Base-by-base conservation (phyloP, 2,888 invertebrate species). In the Chromoteleia sp. region DNA sequence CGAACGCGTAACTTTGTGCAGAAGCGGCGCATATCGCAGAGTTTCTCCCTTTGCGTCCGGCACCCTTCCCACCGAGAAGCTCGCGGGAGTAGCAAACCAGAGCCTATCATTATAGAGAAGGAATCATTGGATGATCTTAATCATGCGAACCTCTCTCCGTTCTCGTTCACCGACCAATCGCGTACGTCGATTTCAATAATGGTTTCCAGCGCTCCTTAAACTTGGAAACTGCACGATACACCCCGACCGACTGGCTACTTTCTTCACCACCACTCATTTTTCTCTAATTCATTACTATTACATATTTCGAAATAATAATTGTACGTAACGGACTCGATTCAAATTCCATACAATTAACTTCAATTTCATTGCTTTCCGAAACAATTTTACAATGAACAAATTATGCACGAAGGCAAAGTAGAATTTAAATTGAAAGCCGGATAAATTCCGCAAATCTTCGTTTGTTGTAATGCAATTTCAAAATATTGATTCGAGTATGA, bases 51-150 rank as follows among this genome's bases (percentile, higher is more conserved):
- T 78, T 70, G 67, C 77, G 68, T 33, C 74, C 59, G 48, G 56
- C 74, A 58, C 67, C 65, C 77, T 71, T 78, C 45, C 71, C 71
- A 78, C 71, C 58, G 65, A 36, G 74, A 59, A 63, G 58, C 83
- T 83, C 83, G 83, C 83, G 85, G 84, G 85, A 85, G 86, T 84
- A 86, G 84, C 86, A 76, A 83, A 56, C 77, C 83, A 83, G 85
- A 86, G 88, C 88, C 91, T 90, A 90, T 91, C 91, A 91, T 91
- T 91, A 91, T 90, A 91, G 90, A 91, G 91, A 91, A 91, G 90
- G 89, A 91, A 91, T 91, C 91, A 91, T 91, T 91, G 91, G 91
- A 91, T 91, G 91, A 90, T 91, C 91, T 91, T 91, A 91, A 91
- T 91, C 91, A 91, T 90, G 90, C 90, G 89, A 91, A 89, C 88